Percentiles rank a stretch among this genome's conserved stretches.
phyloP scores from a whole-genome alignment of 2,888 invertebrate species.

The Altica lythri region DNA sequence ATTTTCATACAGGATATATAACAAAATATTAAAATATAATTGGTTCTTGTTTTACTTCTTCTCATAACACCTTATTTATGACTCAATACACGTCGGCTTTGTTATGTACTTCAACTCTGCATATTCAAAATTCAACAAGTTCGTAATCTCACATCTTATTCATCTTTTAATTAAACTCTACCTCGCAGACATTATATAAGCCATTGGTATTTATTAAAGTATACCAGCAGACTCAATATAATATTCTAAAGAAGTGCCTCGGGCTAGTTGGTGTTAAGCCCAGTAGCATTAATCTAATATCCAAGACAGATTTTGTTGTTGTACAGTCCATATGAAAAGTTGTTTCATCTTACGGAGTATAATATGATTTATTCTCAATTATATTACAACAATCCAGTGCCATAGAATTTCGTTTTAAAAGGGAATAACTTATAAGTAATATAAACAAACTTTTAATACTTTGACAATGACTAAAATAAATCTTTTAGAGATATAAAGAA shows the following conservation, averaged over 20 bases:
- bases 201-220: conserved; percentile 9
- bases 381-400: conserved; percentile 36
- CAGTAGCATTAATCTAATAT: conserved; percentile 53
- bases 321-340: conserved; percentile 47
- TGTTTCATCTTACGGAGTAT: conserved; percentile 42
- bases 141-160: background rate
- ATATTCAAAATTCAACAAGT: too few relatives aligned
- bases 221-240: conserved; percentile 8
- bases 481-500: too few relatives aligned
- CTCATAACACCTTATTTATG: too few relatives aligned
- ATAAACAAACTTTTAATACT: too few relatives aligned
- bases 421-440: too few relatives aligned
- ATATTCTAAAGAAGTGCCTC: conserved; percentile 30
- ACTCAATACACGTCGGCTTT: too few relatives aligned
- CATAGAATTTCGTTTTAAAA: background rate
- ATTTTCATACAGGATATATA: too few relatives aligned
- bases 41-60: too few relatives aligned
- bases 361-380: conserved; percentile 47
- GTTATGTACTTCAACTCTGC: too few relatives aligned
- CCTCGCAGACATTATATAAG: conserved; percentile 2
- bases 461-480: too few relatives aligned
- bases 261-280: conserved; percentile 44
- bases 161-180: background rate
- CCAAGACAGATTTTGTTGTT: conserved; percentile 51
- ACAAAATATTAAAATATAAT: too few relatives aligned